Conservation (phyloP, 1,140 invertebrate species). For the Glomeris maerens region DNA sequence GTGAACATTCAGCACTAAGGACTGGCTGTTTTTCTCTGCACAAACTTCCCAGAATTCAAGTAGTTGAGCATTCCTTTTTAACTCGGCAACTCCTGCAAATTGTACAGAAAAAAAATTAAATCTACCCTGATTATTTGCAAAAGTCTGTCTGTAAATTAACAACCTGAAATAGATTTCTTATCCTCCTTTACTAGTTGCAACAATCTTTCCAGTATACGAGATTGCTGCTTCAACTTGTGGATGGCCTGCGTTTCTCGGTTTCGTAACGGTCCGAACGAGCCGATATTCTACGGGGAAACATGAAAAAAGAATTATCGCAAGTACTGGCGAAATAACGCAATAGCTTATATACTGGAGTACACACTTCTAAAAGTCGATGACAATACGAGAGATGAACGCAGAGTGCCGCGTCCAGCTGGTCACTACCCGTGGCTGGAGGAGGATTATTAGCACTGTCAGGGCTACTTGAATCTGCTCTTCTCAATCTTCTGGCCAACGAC, state of each 20-base stretch:
- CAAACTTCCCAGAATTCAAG: too few species aligned
- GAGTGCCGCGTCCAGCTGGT: constrained; percentile 33
- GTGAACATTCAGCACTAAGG: too few species aligned
- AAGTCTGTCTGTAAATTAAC: too few species aligned
- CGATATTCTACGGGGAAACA: constrained; percentile 33
- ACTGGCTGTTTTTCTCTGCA: too few species aligned
- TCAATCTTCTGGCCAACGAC: constrained; percentile 12
- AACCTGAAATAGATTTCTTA: constrained; percentile 12
- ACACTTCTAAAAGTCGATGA: constrained; percentile 33
- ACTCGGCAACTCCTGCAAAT: too few species aligned
- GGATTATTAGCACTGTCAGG: constrained; percentile 25
- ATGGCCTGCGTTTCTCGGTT: constrained; percentile 33
- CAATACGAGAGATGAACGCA: constrained; percentile 33
- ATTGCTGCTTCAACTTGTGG: constrained; percentile 32
- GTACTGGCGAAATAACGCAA: too few species aligned
- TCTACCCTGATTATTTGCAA: too few species aligned
- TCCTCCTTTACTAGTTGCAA: constrained; percentile 24
- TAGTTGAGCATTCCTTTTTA: too few species aligned
- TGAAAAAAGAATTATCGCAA: too few species aligned
- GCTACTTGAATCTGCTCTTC: constrained; percentile 5
- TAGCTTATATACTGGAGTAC: too few species aligned
- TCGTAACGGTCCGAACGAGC: constrained; percentile 38
- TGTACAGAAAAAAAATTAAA: too few species aligned
- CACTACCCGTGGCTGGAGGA: constrained; percentile 29
- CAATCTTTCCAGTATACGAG: constrained; percentile 29